These are phyloP conservation scores for Criorhina ranunculi DNA, from an alignment of 2,888 invertebrate genomes.

Conservation along the genomic window DNA sequence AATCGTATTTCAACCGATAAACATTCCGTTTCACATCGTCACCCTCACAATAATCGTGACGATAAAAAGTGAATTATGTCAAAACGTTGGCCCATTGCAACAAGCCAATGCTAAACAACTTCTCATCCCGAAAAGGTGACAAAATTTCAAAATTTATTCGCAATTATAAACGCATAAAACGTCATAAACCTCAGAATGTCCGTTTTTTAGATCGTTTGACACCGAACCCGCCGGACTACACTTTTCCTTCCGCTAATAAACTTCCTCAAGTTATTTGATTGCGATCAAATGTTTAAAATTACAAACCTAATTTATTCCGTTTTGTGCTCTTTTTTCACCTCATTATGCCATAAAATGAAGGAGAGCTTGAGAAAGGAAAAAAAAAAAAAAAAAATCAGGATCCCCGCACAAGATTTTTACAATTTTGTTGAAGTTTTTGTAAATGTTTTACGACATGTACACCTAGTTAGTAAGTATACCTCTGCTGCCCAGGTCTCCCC, in stretches of 20 bases:
- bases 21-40: not conserved
- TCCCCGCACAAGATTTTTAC: conserved; percentile 13
- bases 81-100: conserved; percentile 14
- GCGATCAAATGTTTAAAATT: conserved; percentile 73
- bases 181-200: conserved; percentile 54
- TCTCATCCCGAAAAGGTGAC: conserved; percentile 19
- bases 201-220: conserved; percentile 51
- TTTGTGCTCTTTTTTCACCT: conserved; percentile 54
- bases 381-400: conserved; percentile 38
- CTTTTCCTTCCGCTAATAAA: conserved; percentile 55
- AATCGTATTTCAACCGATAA: conserved; percentile 33
- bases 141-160: conserved; percentile 65
- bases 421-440: conserved; percentile 54
- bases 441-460: conserved; percentile 72
- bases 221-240: conserved; percentile 36
- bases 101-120: not conserved
- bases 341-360: conserved; percentile 68
- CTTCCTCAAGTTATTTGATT: conserved; percentile 72
- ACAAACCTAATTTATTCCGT: conserved; percentile 73
- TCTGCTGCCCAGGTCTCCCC: not conserved
- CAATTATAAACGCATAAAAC: conserved; percentile 73
- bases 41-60: conserved; percentile 9
- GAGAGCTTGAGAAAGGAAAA: conserved; percentile 12
- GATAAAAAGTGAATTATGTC: conserved; percentile 56
- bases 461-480: conserved; percentile 57